phyloP scores from a whole-genome alignment of 2,113 vertebrate species.

The Tetrao urogallus region DNA sequence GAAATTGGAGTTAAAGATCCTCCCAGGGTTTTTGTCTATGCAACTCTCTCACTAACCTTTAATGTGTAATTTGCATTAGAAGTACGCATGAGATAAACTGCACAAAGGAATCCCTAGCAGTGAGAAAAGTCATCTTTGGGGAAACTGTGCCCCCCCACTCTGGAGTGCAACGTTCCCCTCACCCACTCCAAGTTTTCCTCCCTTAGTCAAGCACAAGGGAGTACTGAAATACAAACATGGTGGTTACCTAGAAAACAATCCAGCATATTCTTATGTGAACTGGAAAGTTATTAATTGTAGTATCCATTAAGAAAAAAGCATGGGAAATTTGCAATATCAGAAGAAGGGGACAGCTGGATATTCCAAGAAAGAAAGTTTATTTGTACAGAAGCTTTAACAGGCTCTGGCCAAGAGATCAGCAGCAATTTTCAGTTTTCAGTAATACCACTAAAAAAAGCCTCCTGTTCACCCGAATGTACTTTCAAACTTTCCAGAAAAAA shows the following conservation, averaged over 20 bases:
- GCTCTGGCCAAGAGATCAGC: not conserved
- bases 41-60: not conserved
- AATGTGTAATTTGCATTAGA: not conserved
- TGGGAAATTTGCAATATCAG: not conserved
- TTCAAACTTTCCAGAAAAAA: not conserved
- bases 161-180: not conserved
- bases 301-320: not conserved
- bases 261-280: not conserved
- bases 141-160: accelerated
- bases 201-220: not conserved
- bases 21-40: not conserved
- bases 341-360: not conserved
- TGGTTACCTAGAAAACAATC: not conserved
- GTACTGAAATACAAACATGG: not conserved
- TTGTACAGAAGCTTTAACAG: not conserved
- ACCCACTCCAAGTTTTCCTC: not conserved
- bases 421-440: not conserved
- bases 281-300: not conserved
- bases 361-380: not conserved
- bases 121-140: not conserved
- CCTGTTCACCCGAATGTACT: not conserved
- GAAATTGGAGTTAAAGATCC: not conserved
- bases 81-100: not conserved
- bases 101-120: not conserved
- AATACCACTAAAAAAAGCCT: not conserved